These are phyloP conservation scores for Collichthys lucidus DNA, from an alignment of 2,113 vertebrate species.

Conservation along the genomic window DNA sequence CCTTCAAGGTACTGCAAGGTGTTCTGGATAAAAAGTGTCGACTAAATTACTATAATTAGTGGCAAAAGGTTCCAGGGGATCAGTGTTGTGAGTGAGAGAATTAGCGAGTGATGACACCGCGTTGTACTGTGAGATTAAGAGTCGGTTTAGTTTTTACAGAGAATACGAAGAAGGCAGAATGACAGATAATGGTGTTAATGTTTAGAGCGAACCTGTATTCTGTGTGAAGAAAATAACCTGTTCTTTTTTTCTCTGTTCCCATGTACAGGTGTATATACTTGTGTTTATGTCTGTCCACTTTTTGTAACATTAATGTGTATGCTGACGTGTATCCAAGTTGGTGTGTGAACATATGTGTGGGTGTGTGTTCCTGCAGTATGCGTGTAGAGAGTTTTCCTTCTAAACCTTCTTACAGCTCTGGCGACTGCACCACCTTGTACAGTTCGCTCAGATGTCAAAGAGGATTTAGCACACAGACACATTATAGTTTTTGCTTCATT, in stretches of 20 bases:
- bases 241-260: constrained; percentile 10
- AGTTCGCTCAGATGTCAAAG: constrained; percentile 73
- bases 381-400: constrained; percentile 62
- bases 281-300: constrained; percentile 3
- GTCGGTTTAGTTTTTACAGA: constrained; percentile 22
- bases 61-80: constrained; percentile 67
- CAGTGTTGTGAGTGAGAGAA: constrained; percentile 72
- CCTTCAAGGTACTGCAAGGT: constrained; percentile 63
- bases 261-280: constrained; percentile 4
- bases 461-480: constrained; percentile 72
- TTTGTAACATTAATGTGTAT: constrained; percentile 19
- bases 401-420: constrained; percentile 76
- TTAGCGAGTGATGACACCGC: constrained; percentile 73
- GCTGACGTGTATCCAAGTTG: not conserved
- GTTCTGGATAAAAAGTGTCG: constrained; percentile 66
- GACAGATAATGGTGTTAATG: constrained; percentile 19
- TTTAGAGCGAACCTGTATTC: not conserved
- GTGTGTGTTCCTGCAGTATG: constrained; percentile 44
- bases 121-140: constrained; percentile 57
- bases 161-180: constrained; percentile 15
- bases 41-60: constrained; percentile 77
- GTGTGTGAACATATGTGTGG: constrained; percentile 37
- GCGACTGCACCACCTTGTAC: constrained; percentile 78
- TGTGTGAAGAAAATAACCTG: constrained; percentile 14
- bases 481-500: constrained; percentile 57